Base-by-base conservation (phyloP, 2,113 vertebrate genomes). In the Mesembrinibis cayennensis region DNA sequence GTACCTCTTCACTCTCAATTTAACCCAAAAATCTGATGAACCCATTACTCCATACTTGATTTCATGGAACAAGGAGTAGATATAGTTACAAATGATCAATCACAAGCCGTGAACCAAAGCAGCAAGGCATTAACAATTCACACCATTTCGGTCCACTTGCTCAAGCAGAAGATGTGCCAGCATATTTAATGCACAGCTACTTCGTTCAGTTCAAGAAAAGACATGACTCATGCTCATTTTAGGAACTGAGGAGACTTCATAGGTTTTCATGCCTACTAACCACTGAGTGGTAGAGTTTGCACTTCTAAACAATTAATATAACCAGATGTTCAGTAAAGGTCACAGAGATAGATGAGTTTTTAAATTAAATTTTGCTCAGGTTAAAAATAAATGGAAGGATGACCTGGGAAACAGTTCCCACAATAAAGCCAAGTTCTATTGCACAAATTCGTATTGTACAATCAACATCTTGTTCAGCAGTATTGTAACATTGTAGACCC, bases 41-140 rank as follows among this genome's bases (percentile, higher is more conserved):
- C 98, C 98, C 98, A 98, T 98, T 98, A 99, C 98, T 98, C 98
- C 98, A 98, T 98, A 98, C 98, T 98, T 98, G 98, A 99, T 99
- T 99, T 99, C 99, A 99, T 99, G 99, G 99, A 99, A 99, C 98
- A 99, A 98, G 99, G 98, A 98, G 98, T 99, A 98, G 98, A 99
- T 99, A 99, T 98, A 99, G 98, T 99, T 99, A 98, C 98, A 98
- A 99, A 99, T 99, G 99, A 99, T 99, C 99, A 99, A 99, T 99
- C 98, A 99, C 98, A 98, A 98, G 98, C 98, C 98, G 98, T 98
- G 98, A 99, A 98, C 98, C 98, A 98, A 98, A 98, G 98, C 98
- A 98, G 98, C 98, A 99, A 98, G 98, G 98, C 99, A 99, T 99
- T 99, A 99, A 99, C 98, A 98, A 99, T 99, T 99, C 98, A 98